Percentiles rank a stretch among this genome's conserved stretches.
phyloP scores from a whole-genome alignment of 2,113 vertebrate genomes.

The Callipepla squamata region DNA sequence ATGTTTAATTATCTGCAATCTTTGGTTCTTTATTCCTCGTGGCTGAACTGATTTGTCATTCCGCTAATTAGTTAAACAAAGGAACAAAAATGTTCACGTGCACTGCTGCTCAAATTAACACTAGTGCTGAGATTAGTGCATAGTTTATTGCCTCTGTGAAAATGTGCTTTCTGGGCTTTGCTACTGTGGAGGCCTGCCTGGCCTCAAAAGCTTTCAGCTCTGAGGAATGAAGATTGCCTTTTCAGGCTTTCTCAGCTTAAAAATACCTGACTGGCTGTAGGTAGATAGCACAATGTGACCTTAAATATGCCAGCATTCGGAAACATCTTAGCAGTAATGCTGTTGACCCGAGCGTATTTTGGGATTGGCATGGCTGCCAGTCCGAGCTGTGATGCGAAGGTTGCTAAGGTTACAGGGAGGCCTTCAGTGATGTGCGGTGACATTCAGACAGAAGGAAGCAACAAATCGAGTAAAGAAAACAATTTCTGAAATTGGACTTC shows the following conservation, averaged over 20 bases:
- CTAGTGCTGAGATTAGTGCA: background rate
- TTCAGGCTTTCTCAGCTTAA: background rate
- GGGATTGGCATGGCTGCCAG: background rate
- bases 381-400: background rate
- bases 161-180: background rate
- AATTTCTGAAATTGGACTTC: background rate
- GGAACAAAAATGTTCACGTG: background rate
- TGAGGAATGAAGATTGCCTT: background rate
- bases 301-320: background rate
- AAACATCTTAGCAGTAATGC: background rate
- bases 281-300: background rate
- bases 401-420: background rate
- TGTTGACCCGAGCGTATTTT: background rate
- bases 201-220: background rate
- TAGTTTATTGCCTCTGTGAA: background rate
- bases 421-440: background rate
- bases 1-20: conserved; percentile 48
- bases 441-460: background rate
- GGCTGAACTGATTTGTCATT: conserved; percentile 39
- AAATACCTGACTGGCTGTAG: background rate
- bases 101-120: background rate
- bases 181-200: rapidly evolving
- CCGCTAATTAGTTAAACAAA: conserved; percentile 49
- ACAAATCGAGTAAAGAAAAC: background rate
- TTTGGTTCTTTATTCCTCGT: conserved; percentile 24